Conservation (phyloP, 1,140 invertebrate genomes). For the Pseudachorutes palmiensis region DNA sequence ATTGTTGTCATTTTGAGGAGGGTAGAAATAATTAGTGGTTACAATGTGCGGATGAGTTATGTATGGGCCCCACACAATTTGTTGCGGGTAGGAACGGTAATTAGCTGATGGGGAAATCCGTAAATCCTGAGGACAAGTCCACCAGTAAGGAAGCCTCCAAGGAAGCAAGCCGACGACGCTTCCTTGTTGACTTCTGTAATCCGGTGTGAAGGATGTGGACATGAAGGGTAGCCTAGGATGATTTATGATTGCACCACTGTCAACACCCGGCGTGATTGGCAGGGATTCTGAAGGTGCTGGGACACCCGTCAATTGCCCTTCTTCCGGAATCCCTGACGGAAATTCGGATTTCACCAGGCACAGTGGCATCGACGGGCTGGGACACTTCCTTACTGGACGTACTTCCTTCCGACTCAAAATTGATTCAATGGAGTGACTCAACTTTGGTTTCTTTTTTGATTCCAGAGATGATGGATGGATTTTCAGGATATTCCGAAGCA, state of each 20-base stretch:
- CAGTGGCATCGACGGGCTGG: neutral
- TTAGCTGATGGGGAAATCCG: neutral
- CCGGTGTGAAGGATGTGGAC: neutral
- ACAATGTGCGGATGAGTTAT: neutral
- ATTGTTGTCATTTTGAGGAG: neutral
- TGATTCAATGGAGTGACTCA: slow-evolving; percentile 13
- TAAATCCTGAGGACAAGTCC: neutral
- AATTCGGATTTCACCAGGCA: neutral
- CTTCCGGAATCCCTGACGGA: neutral
- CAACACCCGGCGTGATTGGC: neutral
- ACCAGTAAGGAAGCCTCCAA: neutral
- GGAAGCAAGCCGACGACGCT: neutral
- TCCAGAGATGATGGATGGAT: neutral
- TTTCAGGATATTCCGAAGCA: neutral
- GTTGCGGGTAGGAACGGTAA: neutral
- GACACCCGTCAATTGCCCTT: neutral
- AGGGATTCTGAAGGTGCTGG: neutral
- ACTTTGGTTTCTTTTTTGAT: neutral
- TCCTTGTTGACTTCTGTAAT: neutral
- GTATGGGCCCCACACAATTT: neutral
- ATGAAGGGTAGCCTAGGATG: neutral
- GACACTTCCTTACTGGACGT: neutral
- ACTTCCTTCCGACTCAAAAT: slow-evolving; percentile 7
- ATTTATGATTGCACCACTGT: neutral
- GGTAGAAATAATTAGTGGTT: neutral